phyloP scores from a whole-genome alignment of 2,113 vertebrate genomes.

The Calyptomena viridis region DNA sequence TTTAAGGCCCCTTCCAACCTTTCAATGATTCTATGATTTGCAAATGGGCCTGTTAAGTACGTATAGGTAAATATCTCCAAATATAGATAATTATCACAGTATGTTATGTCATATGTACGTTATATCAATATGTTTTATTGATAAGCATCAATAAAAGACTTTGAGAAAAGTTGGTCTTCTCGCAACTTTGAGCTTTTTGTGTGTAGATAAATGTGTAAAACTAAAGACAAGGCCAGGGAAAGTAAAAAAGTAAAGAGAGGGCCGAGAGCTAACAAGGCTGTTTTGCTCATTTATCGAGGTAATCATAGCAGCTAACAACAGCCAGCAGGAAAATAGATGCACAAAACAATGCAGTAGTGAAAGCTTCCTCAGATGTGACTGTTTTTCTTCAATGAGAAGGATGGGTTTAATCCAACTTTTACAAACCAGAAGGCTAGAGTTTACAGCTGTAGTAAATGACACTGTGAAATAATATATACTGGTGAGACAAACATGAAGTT shows the following conservation, averaged over 20 bases:
- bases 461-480: conserved; percentile 14
- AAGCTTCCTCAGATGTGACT: neutral
- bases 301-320: neutral
- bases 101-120: no score
- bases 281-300: neutral
- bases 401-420: conserved; percentile 19
- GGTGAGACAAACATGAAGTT: conserved; percentile 26
- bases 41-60: neutral
- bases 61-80: neutral
- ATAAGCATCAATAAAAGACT: neutral
- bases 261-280: neutral
- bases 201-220: neutral
- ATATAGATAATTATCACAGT: neutral
- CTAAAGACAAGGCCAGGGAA: neutral
- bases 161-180: neutral
- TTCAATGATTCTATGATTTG: neutral
- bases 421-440: conserved; percentile 37
- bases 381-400: neutral
- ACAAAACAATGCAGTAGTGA: neutral
- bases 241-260: neutral
- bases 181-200: neutral
- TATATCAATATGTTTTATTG: neutral
- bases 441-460: conserved; percentile 50
- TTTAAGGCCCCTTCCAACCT: neutral
- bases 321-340: neutral